phyloP scores from a whole-genome alignment of 2,888 invertebrate species.

The Pogonocherus hispidulus region DNA sequence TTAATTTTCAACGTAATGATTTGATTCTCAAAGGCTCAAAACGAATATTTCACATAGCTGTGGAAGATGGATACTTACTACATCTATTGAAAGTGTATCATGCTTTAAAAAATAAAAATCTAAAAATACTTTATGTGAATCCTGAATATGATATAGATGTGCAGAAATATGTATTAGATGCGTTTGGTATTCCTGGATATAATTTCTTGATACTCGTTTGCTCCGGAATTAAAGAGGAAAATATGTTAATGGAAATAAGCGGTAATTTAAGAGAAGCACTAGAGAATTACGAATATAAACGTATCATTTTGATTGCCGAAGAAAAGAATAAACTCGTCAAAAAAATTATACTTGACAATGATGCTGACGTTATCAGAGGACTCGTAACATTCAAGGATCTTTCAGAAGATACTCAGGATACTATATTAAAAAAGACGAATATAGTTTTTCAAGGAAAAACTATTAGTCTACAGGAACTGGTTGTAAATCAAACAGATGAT shows the following conservation, averaged over 20 bases:
- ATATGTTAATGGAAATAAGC: neutral
- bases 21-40: neutral
- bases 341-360: neutral
- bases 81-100: neutral
- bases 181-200: neutral
- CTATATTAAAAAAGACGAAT: neutral
- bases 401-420: neutral
- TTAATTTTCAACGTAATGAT: neutral
- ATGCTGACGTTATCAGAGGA: neutral
- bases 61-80: neutral
- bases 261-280: neutral
- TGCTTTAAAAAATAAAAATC: neutral
- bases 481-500: neutral
- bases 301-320: neutral
- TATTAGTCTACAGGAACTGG: neutral
- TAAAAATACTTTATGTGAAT: neutral
- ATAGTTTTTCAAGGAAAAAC: neutral
- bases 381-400: neutral
- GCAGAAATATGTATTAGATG: slow-evolving; percentile 4
- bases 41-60: neutral
- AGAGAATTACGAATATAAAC: neutral
- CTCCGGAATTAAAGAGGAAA: neutral
- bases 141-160: neutral
- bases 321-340: neutral
- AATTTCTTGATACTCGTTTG: neutral